Conservation (phyloP, 2,888 invertebrate species). For the Trichogramma evanescens region DNA sequence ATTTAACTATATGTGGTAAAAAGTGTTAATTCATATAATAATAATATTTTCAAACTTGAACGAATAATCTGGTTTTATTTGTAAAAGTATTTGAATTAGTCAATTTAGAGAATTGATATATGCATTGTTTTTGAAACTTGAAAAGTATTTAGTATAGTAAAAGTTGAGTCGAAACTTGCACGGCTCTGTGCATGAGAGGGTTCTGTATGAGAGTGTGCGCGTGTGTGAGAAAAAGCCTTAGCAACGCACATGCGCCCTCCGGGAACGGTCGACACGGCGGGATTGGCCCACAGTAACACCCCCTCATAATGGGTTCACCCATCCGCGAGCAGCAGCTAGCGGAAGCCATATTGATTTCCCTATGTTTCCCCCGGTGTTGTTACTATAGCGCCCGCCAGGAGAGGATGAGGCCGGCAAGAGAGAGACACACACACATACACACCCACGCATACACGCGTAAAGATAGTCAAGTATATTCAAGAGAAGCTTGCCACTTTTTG, state of each 20-base stretch:
- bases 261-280: slow-evolving; percentile 41
- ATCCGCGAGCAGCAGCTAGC: slow-evolving; percentile 45
- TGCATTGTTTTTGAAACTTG: too few species aligned
- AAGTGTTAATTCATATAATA: too few species aligned
- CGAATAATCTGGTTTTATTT: too few species aligned
- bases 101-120: too few species aligned
- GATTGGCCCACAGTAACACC: slow-evolving; percentile 49
- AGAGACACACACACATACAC: background rate
- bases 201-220: too few species aligned
- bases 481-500: too few species aligned
- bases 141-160: too few species aligned
- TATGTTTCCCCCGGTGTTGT: slow-evolving; percentile 47
- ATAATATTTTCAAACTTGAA: too few species aligned
- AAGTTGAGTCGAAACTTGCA: too few species aligned
- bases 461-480: background rate
- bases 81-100: too few species aligned
- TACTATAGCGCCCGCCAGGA: slow-evolving; percentile 43
- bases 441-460: background rate
- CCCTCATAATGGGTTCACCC: slow-evolving; percentile 49
- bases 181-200: too few species aligned
- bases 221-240: slow-evolving; percentile 33
- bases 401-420: slow-evolving; percentile 15
- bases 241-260: slow-evolving; percentile 47
- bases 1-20: too few species aligned
- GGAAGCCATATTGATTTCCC: slow-evolving; percentile 51